These are phyloP conservation scores for Sesamia inferens DNA, from an alignment of 2,888 invertebrate species.

Conservation along the genomic window DNA sequence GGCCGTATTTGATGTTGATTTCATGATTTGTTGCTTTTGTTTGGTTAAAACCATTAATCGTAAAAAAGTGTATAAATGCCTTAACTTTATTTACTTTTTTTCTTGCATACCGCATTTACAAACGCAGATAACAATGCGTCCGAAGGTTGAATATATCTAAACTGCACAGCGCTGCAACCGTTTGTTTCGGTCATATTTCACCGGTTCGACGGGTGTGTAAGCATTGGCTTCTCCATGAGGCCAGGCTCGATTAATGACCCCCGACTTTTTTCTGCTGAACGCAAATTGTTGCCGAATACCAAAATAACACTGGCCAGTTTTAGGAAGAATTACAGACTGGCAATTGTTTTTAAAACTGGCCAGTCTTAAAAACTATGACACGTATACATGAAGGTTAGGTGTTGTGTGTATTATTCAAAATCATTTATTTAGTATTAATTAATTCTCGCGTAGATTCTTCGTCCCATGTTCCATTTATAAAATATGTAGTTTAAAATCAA, in stretches of 20 bases:
- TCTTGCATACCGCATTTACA: background rate
- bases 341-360: background rate
- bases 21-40: background rate
- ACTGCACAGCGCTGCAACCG: conserved; percentile 26
- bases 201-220: conserved; percentile 81
- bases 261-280: conserved; percentile 79
- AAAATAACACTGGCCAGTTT: too few relatives aligned
- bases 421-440: background rate
- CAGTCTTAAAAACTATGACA: background rate
- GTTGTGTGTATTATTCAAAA: background rate
- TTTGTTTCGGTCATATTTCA: conserved; percentile 75
- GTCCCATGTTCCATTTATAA: background rate
- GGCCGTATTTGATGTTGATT: background rate
- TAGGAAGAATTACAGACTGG: too few relatives aligned
- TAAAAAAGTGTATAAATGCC: background rate
- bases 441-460: background rate
- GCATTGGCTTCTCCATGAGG: conserved; percentile 80
- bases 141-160: conserved; percentile 9
- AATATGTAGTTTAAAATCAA: conserved; percentile 1
- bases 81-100: background rate
- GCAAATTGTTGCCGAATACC: conserved; percentile 69
- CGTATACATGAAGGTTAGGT: background rate
- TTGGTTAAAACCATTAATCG: background rate
- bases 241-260: conserved; percentile 80
- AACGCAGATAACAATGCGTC: background rate